Percentiles rank a stretch among this genome's conserved stretches.
Evolutionary conservation across 2,113 vertebrate species (phyloP).

Genomic region (Sinocyclocheilus maitianheensis): DNA sequence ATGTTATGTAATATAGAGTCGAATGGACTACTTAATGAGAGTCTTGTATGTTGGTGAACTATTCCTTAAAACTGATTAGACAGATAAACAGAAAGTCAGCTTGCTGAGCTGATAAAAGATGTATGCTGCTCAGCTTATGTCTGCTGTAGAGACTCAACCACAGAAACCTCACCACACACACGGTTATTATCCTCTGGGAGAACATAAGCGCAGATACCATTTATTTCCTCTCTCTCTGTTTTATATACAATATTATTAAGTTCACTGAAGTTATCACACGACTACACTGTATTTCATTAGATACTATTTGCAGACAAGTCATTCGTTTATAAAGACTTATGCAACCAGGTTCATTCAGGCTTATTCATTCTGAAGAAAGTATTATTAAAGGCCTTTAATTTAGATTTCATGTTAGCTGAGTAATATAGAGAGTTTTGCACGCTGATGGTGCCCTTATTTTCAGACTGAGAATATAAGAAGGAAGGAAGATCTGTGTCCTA

Average conservation of each 20-base stretch:
- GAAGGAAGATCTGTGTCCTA: slow-evolving; percentile 56
- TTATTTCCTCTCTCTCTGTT: background rate
- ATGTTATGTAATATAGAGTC: background rate
- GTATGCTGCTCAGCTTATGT: slow-evolving; percentile 8
- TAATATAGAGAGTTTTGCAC: background rate
- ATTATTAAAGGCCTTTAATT: background rate
- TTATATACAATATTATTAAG: background rate
- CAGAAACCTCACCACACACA: background rate
- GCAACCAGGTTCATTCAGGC: background rate
- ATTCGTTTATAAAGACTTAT: background rate
- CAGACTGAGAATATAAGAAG: slow-evolving; percentile 46
- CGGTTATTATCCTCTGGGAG: background rate
- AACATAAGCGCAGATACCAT: background rate
- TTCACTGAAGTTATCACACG: background rate
- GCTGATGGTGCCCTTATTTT: slow-evolving; percentile 58
- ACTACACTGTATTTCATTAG: background rate
- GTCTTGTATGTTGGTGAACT: background rate
- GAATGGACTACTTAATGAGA: background rate
- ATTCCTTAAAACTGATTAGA: background rate
- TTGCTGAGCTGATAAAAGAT: slow-evolving; percentile 28
- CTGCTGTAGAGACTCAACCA: slow-evolving; percentile 1
- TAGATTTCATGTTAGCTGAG: background rate
- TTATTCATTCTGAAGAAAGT: background rate
- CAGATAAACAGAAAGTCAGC: background rate
- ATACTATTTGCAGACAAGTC: too few relatives aligned